phyloP scores from a whole-genome alignment of 2,113 vertebrate species.

The Trochalopteron elliotii region DNA sequence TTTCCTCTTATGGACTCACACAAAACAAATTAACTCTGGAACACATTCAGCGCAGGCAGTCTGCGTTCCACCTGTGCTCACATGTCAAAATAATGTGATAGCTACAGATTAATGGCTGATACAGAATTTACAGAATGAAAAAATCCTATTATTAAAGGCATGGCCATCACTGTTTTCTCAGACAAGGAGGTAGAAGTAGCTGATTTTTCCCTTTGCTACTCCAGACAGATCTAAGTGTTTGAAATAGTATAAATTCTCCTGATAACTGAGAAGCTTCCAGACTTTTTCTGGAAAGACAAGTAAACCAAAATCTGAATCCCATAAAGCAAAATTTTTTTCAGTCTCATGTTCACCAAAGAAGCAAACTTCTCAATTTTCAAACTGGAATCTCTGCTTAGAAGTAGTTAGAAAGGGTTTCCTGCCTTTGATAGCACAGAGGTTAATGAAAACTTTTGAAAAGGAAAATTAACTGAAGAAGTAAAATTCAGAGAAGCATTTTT shows the following conservation, averaged over 20 bases:
- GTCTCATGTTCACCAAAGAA: not conserved
- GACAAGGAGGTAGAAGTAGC: not conserved
- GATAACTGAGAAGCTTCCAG: not conserved
- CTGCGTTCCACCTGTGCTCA: not conserved
- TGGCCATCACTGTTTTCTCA: not conserved
- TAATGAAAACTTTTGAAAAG: not conserved
- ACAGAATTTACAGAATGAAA: not conserved
- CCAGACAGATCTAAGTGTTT: not conserved
- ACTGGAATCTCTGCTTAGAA: not conserved
- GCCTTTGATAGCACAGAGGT: not conserved
- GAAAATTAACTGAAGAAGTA: not conserved
- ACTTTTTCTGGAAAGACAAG: not conserved
- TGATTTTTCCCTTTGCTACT: not conserved
- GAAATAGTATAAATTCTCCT: not conserved
- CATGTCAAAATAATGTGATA: not conserved
- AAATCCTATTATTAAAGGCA: not conserved
- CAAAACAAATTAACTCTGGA: not conserved
- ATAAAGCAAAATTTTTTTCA: not conserved
- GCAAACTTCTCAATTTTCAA: not conserved
- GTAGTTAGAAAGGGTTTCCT: not conserved
- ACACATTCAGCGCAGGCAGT: not conserved
- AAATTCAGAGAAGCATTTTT: not conserved
- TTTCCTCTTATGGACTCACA: not conserved
- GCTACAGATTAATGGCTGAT: not conserved
- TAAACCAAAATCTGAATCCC: not conserved